Conservation (phyloP, 1,140 invertebrate species). For the Mactra quadrangularis region DNA sequence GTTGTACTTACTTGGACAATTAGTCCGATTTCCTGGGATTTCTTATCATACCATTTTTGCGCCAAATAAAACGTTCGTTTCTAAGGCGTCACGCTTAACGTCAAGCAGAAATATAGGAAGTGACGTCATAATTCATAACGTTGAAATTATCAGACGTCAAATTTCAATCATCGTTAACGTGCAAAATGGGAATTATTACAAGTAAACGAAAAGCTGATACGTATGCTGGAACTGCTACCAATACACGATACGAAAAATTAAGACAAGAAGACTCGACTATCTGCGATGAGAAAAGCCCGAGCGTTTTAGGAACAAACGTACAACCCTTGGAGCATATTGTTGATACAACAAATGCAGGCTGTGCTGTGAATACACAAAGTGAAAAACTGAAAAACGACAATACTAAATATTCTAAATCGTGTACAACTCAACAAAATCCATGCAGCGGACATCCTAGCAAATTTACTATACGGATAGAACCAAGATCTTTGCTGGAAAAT, state of each 20-base stretch:
- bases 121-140: conserved; percentile 28
- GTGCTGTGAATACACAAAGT: background rate
- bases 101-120: background rate
- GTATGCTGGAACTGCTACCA: too few species aligned
- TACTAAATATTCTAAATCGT: background rate
- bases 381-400: background rate
- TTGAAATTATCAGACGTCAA: background rate
- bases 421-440: background rate
- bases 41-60: conserved; percentile 13
- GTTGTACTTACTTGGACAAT: too few species aligned
- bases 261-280: background rate
- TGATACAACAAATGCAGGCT: background rate
- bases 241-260: conserved; percentile 25
- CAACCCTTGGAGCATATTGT: background rate
- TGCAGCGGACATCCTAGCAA: too few species aligned
- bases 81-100: background rate
- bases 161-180: background rate
- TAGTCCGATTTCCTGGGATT: background rate
- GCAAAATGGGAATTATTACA: conserved; percentile 28
- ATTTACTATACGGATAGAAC: background rate
- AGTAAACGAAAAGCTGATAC: conserved; percentile 17
- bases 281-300: background rate
- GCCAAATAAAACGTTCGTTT: conserved; percentile 1
- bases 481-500: conserved; percentile 14
- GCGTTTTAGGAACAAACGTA: background rate